Conservation (phyloP, 2,888 invertebrate species). For the Philereme transversata region DNA sequence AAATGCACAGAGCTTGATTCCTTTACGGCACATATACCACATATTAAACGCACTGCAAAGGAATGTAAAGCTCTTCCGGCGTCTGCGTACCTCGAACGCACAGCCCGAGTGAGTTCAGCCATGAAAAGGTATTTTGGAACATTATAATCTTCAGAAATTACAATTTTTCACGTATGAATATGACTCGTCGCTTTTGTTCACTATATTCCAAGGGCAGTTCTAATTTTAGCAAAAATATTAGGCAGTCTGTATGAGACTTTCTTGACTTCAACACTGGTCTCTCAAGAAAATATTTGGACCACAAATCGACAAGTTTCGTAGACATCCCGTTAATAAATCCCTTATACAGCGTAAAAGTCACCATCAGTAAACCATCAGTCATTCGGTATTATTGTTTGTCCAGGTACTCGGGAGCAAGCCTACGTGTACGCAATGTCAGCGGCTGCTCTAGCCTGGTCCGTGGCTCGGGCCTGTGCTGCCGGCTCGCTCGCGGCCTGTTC, state of each 20-base stretch:
- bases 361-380: neutral
- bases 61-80: constrained; percentile 29
- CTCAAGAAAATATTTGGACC: too few relatives aligned
- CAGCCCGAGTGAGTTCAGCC: constrained; percentile 16
- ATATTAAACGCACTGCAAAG: constrained; percentile 30
- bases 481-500: constrained; percentile 90
- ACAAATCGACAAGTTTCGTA: too few relatives aligned
- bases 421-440: constrained; percentile 93
- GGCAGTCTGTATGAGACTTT: too few relatives aligned
- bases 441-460: constrained; percentile 89
- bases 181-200: neutral
- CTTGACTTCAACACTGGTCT: too few relatives aligned
- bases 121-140: constrained; percentile 18
- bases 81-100: constrained; percentile 26
- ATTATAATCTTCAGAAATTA: constrained; percentile 2
- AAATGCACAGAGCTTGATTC: constrained; percentile 28
- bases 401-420: constrained; percentile 94
- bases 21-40: constrained; percentile 30
- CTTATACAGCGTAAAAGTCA: too few relatives aligned
- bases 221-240: too few relatives aligned
- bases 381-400: constrained; percentile 5
- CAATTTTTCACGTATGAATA: constrained; percentile 6
- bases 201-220: too few relatives aligned
- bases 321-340: too few relatives aligned
- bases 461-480: constrained; percentile 91